Percentiles rank a stretch among this genome's conserved stretches.
Evolutionary conservation across 1,140 invertebrate genomes (phyloP).

Genomic region (Gonioctena quinquepunctata): DNA sequence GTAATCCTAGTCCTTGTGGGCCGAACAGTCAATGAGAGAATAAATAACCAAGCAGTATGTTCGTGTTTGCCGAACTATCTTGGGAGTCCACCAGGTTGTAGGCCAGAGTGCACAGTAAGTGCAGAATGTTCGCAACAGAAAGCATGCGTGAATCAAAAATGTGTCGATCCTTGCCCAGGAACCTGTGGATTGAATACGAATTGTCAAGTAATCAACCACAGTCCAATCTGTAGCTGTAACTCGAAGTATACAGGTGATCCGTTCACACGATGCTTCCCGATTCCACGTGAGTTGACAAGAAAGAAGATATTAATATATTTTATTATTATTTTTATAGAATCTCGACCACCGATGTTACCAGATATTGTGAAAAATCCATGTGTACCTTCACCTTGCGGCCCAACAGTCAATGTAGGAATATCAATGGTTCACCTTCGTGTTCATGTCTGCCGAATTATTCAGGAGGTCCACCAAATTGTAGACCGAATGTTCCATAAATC

Average conservation of each 20-base stretch:
- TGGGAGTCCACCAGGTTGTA: slow-evolving; percentile 64
- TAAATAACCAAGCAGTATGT: slow-evolving; percentile 61
- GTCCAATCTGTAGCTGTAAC: slow-evolving; percentile 67
- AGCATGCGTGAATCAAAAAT: slow-evolving; percentile 68
- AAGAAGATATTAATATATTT: no score
- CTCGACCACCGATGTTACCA: no score
- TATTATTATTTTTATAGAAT: no score
- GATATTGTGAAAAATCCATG: slow-evolving; percentile 73
- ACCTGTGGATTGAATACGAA: slow-evolving; percentile 61
- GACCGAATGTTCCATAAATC: slow-evolving; percentile 75
- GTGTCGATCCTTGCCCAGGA: slow-evolving; percentile 65
- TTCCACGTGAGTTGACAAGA: slow-evolving; percentile 45
- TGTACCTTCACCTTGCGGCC: slow-evolving; percentile 78
- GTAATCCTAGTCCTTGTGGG: slow-evolving; percentile 74
- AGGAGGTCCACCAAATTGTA: slow-evolving; percentile 72
- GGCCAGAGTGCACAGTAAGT: slow-evolving; percentile 65
- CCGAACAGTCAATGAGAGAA: slow-evolving; percentile 59
- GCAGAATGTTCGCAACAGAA: slow-evolving; percentile 64
- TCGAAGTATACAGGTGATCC: slow-evolving; percentile 63
- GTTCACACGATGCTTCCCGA: slow-evolving; percentile 52
- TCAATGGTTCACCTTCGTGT: slow-evolving; percentile 67
- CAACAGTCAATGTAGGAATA: slow-evolving; percentile 74
- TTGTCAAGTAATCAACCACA: slow-evolving; percentile 67
- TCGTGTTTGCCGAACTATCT: slow-evolving; percentile 63
- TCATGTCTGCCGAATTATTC: slow-evolving; percentile 69